Percentiles rank a stretch among this genome's conserved stretches.
Conservation (phyloP, 2,888 invertebrate species). For the Lasioglossum villosulum region DNA sequence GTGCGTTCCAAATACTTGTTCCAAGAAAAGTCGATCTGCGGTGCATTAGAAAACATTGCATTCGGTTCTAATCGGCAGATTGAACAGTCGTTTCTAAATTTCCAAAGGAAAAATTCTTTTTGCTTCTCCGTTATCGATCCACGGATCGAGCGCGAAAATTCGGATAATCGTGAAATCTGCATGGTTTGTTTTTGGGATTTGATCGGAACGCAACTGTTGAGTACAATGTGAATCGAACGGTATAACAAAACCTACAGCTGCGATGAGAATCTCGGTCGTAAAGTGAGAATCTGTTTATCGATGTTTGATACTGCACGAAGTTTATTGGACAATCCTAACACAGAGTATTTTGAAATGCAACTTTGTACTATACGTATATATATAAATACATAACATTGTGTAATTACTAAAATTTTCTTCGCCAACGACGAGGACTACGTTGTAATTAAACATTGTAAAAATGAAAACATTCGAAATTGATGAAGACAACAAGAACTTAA, state of each 20-base stretch:
- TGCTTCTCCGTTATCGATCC: neutral
- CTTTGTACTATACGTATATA: neutral
- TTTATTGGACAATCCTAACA: constrained; percentile 15
- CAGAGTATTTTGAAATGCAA: constrained; percentile 12
- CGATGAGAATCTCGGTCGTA: constrained; percentile 11
- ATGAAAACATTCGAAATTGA: neutral
- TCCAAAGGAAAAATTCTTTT: neutral
- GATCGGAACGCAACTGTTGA: constrained; percentile 41
- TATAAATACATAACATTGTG: neutral
- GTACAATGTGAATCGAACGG: constrained; percentile 10
- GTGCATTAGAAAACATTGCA: constrained; percentile 31
- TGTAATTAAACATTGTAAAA: neutral
- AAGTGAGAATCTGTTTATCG: constrained; percentile 1
- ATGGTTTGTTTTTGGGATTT: constrained; percentile 65
- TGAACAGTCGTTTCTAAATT: constrained; percentile 19
- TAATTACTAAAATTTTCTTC: constrained; percentile 17
- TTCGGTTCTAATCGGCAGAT: constrained; percentile 47
- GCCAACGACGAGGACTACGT: neutral
- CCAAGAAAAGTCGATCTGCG: constrained; percentile 23
- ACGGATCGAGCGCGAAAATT: neutral
- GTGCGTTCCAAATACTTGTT: constrained; percentile 23
- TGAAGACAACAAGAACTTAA: constrained; percentile 14
- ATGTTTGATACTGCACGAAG: constrained; percentile 6
- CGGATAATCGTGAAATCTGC: constrained; percentile 45
- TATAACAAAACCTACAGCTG: constrained; percentile 24